Conservation (phyloP, 2,888 invertebrate genomes). For the Anorthoa munda region DNA sequence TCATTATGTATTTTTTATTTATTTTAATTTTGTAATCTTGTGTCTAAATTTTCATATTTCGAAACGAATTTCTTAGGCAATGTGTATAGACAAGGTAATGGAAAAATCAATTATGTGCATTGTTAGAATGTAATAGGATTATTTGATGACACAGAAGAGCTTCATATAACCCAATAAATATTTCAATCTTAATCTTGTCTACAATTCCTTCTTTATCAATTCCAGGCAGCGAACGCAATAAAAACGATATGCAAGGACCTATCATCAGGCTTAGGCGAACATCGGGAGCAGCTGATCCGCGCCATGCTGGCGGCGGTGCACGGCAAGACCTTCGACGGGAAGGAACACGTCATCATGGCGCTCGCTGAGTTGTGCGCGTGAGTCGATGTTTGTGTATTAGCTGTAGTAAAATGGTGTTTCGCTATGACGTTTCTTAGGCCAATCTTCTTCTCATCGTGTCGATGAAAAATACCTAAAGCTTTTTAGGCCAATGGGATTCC, state of each 20-base stretch:
- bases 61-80: too few species aligned
- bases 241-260: conserved; percentile 93
- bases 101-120: too few species aligned
- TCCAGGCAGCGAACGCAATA: conserved; percentile 95
- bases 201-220: not conserved
- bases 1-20: too few species aligned
- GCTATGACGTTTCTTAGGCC: not conserved
- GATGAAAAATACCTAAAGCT: too few species aligned
- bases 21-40: too few species aligned
- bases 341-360: conserved; percentile 95
- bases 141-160: too few species aligned
- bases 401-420: not conserved
- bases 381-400: conserved; percentile 75
- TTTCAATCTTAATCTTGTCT: not conserved
- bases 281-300: conserved; percentile 92
- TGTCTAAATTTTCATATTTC: too few species aligned
- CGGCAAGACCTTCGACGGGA: conserved; percentile 98
- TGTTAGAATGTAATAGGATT: too few species aligned
- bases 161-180: too few species aligned
- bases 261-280: conserved; percentile 92
- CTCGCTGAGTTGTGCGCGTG: conserved; percentile 94
- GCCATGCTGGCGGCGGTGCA: conserved; percentile 93
- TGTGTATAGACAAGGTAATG: too few species aligned
- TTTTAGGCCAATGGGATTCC: too few species aligned
- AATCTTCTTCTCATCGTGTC: not conserved